Evolutionary conservation across 2,888 invertebrate species (phyloP), one percentile per base, ranked within the genome.

Genomic region (Steinernema scapterisci): DNA sequence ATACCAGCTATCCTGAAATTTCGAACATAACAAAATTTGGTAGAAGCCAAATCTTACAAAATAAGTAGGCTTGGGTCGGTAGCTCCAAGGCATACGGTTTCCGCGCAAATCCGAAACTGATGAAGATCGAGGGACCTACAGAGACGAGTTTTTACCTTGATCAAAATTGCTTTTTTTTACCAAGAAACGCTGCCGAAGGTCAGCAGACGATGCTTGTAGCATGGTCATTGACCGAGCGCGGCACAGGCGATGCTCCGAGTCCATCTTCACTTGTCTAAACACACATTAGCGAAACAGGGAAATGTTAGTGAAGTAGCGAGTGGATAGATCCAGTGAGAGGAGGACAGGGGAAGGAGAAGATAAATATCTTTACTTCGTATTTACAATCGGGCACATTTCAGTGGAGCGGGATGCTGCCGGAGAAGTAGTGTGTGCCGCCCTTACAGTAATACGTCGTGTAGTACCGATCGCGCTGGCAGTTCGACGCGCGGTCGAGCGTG

Each of bases 391-490:
- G 63, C 27, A 31, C 63, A 63, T 31, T 38, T 63, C 63, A 63
- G 63, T 63, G 63, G 19, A 63, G 63, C 27, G 63, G 63, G 25
- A 63, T 21, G 27, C 27, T 27, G 63, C 63, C 31, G 31, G 63
- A 63, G 63, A 63, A 63, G 63, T 63, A 63, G 63, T 63, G 63
- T 9, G 63, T 63, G 11, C 63, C 63, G 31, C 63, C 63, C 63
- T 63, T 63, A 13, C 31, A 63, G 63, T 63, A 63, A n/a, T 63
- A 63, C 16, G 63, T 63, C 63, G 63, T 63, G 63, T 63, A 63
- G 63, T 63, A 63, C 16, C 63, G 63, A n/a, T 63, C 63, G 31
- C 63, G 63, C 31, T 63, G 63, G 63, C 63, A 63, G 38, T 63
- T 63, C 16, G 23, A 31, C 16, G 63, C 63, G 63, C 63, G 63